A percentile compares a stretch with the other conserved stretches of the same genome.
Evolutionary conservation across 2,888 invertebrate species (phyloP).

Genomic region (Pollenia angustigena): DNA sequence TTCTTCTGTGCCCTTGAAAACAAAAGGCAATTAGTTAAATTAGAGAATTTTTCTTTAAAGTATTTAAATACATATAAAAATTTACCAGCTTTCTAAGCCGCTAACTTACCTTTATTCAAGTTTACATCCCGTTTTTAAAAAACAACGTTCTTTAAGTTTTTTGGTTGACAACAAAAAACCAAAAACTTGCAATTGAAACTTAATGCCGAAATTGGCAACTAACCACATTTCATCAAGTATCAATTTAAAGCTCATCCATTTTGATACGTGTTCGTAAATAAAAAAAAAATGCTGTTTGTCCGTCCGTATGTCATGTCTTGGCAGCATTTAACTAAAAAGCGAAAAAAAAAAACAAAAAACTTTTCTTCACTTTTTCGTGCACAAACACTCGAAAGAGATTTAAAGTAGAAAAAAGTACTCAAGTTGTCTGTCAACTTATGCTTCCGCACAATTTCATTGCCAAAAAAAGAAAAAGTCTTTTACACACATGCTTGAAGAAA

Average conservation of each 20-base stretch:
- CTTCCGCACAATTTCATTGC: conserved; percentile 78
- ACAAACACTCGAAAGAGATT: conserved; percentile 72
- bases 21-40: no score
- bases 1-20: no score
- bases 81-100: no score
- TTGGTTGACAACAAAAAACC: background rate
- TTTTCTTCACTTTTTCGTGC: conserved; percentile 40
- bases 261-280: conserved; percentile 46
- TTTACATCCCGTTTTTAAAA: background rate
- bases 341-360: background rate
- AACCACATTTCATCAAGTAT: conserved; percentile 74
- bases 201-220: conserved; percentile 77
- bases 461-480: conserved; percentile 55
- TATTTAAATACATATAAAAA: no score
- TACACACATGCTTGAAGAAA: conserved; percentile 55
- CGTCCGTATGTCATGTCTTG: conserved; percentile 37
- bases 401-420: conserved; percentile 63
- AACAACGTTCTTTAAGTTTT: background rate
- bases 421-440: conserved; percentile 77
- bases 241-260: conserved; percentile 72
- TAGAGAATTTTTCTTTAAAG: no score
- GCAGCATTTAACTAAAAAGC: conserved; percentile 32
- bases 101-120: no score
- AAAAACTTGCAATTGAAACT: conserved; percentile 74
- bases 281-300: conserved; percentile 14